phyloP scores from a whole-genome alignment of 2,888 invertebrate genomes.

The Parasteatoda lunata region DNA sequence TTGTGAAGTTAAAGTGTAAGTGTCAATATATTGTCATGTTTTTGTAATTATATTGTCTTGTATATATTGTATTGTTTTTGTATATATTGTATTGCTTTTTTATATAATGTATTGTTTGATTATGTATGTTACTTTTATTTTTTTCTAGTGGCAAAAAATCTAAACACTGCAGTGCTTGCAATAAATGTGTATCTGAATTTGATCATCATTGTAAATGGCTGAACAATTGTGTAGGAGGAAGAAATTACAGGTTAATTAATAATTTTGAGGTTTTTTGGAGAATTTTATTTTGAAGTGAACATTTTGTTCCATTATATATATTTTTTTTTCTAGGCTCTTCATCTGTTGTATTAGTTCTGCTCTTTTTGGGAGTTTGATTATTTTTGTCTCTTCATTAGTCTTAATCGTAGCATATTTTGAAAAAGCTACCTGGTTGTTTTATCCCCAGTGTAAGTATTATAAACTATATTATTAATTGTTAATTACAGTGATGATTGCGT shows the following conservation, averaged over 20 bases:
- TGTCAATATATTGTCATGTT: conserved; percentile 35
- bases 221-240: conserved; percentile 94
- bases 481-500: not conserved
- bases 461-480: not conserved
- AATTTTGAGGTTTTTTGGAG: not conserved
- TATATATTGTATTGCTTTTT: not conserved
- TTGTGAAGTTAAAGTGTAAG: conserved; percentile 81
- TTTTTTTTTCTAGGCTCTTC: conserved; percentile 67
- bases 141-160: conserved; percentile 83
- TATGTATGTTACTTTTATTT: conserved; percentile 1
- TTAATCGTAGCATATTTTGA: conserved; percentile 68
- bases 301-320: not conserved
- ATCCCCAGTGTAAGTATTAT: conserved; percentile 29
- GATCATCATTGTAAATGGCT: conserved; percentile 99
- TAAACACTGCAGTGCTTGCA: conserved; percentile 97
- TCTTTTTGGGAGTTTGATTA: conserved; percentile 67
- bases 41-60: conserved; percentile 72
- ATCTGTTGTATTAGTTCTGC: conserved; percentile 70
- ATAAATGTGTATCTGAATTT: conserved; percentile 95
- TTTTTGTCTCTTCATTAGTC: conserved; percentile 63
- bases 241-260: conserved; percentile 83
- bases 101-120: not conserved
- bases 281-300: not conserved
- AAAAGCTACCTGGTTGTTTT: conserved; percentile 61
- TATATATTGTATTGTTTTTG: not conserved